These are phyloP conservation scores for Hetaerina americana DNA, from an alignment of 1,140 invertebrate species.

Conservation along the genomic window DNA sequence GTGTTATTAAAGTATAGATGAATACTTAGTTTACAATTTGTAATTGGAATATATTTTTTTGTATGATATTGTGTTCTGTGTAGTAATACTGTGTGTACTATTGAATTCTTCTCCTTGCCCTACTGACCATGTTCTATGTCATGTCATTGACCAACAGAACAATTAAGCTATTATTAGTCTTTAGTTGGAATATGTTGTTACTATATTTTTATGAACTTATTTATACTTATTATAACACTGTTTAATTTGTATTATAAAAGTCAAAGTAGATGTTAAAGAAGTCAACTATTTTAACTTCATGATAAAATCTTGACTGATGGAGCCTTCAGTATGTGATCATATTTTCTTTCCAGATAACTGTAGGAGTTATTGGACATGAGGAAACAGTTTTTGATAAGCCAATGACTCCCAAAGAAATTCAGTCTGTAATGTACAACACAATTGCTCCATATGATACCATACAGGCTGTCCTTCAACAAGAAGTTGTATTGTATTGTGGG, in stretches of 20 bases:
- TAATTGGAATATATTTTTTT: no score
- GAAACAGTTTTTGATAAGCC: constrained; percentile 95
- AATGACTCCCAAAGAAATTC: constrained; percentile 85
- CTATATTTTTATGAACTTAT: not conserved
- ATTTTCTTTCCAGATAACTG: constrained; percentile 74
- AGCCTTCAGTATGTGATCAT: not conserved
- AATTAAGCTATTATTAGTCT: no score
- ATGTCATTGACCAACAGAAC: no score
- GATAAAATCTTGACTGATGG: not conserved
- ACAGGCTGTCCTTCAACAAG: constrained; percentile 94
- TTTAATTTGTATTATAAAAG: not conserved
- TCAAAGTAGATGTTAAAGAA: not conserved
- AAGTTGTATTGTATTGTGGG: constrained; percentile 89
- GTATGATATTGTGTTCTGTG: no score
- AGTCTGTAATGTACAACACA: constrained; percentile 69
- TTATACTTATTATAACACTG: not conserved
- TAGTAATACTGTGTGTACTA: no score
- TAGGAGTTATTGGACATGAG: constrained; percentile 85
- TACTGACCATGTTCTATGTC: no score
- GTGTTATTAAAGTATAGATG: no score
- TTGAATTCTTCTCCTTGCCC: no score
- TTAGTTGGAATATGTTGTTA: no score
- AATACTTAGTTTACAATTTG: no score
- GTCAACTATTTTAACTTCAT: not conserved
- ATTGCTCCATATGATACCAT: constrained; percentile 82